Evolutionary conservation across 2,113 vertebrate species (phyloP), one percentile per base, ranked within the genome.

Genomic region (Paratilapia polleni): DNA sequence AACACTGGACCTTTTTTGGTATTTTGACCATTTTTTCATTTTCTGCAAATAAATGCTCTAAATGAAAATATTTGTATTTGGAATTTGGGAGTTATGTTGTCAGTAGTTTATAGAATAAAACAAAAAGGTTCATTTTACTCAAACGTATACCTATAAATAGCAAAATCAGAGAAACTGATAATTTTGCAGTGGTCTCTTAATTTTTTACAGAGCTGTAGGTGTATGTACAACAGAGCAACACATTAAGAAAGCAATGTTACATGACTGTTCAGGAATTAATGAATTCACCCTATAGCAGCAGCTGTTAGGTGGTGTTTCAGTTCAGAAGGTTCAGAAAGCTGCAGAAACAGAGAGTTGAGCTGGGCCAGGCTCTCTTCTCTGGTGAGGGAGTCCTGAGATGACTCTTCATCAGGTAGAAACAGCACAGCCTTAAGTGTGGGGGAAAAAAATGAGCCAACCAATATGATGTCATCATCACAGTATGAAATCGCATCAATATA

Each of bases 331-430:
- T 88, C 88, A 63, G 90, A 94, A 19, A 98, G 96, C 56, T 97
- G 91, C 91, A 95, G 80, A 0, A 94, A 83, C 9, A 96, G 93
- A 59, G 84, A 84, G 83, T 96, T 99, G 85, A 97, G 95, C 66
- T 81, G 90, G 26, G 80, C 57, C 59, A 99, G 94, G 1, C 90
- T 94, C 2, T 49, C 91, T 74, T 97, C 97, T 96, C 87, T 74
- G 87, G 61, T 94, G 81, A 82, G 54, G 24, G 49, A 36, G 26
- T 1, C 85, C 41, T 26, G 76, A 47, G 66, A n/a, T 11, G 85
- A 31, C 17, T 80, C 90, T 59, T 94, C 92, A 47, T 91, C 47
- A 0, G 95, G 93, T 57, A 97, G 87, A 2, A 82, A 82, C 87
- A 96, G 87, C 85, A 96, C 41, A 73, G 84, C 93, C 98, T 98